Base-by-base conservation (phyloP, 2,113 vertebrate species). In the Crotalus viridis region DNA sequence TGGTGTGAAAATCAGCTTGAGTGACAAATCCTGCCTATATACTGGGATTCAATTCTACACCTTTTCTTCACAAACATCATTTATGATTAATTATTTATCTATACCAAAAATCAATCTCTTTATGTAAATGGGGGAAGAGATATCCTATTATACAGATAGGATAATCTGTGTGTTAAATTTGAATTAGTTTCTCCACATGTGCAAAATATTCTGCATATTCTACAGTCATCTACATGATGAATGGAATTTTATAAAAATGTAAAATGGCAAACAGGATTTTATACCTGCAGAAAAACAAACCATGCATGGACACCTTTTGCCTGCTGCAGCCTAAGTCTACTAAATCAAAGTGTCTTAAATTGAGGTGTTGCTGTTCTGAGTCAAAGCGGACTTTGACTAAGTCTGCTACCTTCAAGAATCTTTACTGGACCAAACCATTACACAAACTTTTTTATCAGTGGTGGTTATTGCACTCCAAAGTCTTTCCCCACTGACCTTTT, bases 371-470 rank as follows among this genome's bases (percentile, higher is more conserved):
- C n/a, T 74, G 59, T 10, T 55, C 22, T 51, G 90, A 10, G 3
- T 10, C 17, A 26, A 94, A 94, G 59, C 28, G 0, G 24, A 48
- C 64, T 56, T 91, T 13, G 51, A 88, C 39, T 39, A 33, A 39
- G 33, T 88, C 33, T 69, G 93, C 86, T 51, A 90, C 46, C 81
- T 93, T 93, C 89, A 93, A 95, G 91, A 95, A 93, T 39, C 28
- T 92, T 89, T 43, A 61, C 33, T 90, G 86, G 89, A 10, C 81
- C 93, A 94, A 93, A 97, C 95, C 87, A 94, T 85, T 85, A 94
- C 90, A 89, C 93, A 95, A 93, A 94, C 94, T 39, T 81, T 81
- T 81, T 39, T 81, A 33, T 19, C 33, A 39, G 6, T 39, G 69
- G 15, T 19, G 17, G 33, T 39, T 81, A 21, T 39, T 39, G 13